Evolutionary conservation across 2,113 vertebrate genomes (phyloP).

Genomic region (Sitta europaea): DNA sequence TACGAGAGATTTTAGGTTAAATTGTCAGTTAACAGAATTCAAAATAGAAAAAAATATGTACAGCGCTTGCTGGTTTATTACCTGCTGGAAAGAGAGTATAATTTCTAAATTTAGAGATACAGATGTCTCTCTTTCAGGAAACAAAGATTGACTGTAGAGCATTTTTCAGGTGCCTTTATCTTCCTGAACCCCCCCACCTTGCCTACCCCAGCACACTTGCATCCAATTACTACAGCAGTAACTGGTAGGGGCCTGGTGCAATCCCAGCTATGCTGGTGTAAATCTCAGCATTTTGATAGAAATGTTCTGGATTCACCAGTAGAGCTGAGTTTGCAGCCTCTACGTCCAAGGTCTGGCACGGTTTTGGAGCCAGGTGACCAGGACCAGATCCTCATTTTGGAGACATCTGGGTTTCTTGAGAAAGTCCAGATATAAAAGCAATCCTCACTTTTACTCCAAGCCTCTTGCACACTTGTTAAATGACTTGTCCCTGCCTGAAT

Average conservation of each 20-base stretch:
- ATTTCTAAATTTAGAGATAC: slow-evolving; percentile 41
- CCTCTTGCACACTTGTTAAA: background rate
- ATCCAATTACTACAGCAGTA: background rate
- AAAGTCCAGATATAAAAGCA: background rate
- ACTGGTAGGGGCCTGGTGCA: background rate
- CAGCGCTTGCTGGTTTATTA: slow-evolving; percentile 54
- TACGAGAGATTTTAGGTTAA: slow-evolving; percentile 79
- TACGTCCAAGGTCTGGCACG: background rate
- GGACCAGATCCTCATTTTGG: background rate
- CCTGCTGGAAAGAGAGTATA: slow-evolving; percentile 43
- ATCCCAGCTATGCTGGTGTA: background rate
- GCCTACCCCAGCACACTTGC: background rate
- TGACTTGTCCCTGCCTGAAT: background rate
- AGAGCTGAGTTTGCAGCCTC: background rate
- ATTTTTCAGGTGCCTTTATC: background rate
- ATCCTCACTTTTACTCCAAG: background rate
- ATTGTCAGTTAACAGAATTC: slow-evolving; percentile 82
- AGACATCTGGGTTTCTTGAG: background rate
- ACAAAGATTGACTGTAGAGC: background rate
- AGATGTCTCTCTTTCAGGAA: slow-evolving; percentile 26
- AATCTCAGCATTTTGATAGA: background rate
- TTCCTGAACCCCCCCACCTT: background rate
- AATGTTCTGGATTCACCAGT: background rate
- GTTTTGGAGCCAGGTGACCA: background rate
- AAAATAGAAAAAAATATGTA: slow-evolving; percentile 74